Evolutionary conservation across 2,888 invertebrate genomes (phyloP).

Genomic region (Plutella xylostella): DNA sequence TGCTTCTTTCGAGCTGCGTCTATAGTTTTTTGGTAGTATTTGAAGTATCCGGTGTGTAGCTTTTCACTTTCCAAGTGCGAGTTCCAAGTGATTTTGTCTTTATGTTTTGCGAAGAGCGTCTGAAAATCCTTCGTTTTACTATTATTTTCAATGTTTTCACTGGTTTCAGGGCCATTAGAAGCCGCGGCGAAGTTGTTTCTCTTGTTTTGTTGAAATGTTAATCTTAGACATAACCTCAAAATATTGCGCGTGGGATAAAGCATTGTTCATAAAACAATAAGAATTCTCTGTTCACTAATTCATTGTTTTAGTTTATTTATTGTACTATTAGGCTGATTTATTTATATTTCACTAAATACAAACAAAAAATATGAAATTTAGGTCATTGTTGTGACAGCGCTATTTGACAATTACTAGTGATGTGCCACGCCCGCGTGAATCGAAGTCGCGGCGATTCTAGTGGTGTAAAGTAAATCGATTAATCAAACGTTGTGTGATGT

Average conservation of each 20-base stretch:
- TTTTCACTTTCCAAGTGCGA: constrained; percentile 53
- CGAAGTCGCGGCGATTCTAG: too few species aligned
- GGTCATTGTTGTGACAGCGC: too few species aligned
- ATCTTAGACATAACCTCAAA: constrained; percentile 54
- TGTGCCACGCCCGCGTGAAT: too few species aligned
- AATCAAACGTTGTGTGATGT: too few species aligned
- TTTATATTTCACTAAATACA: too few species aligned
- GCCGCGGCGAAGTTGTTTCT: constrained; percentile 28
- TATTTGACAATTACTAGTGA: too few species aligned
- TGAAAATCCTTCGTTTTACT: constrained; percentile 29
- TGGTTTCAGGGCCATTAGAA: constrained; percentile 20
- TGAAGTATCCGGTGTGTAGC: constrained; percentile 38
- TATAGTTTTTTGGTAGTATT: constrained; percentile 38
- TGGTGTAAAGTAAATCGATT: too few species aligned
- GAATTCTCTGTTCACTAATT: too few species aligned
- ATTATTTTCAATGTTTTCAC: constrained; percentile 19
- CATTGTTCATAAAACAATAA: too few species aligned
- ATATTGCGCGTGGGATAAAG: constrained; percentile 34
- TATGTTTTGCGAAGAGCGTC: constrained; percentile 34
- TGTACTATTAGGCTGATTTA: too few species aligned
- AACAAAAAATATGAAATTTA: too few species aligned
- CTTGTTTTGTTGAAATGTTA: constrained; percentile 27
- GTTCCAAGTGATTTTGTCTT: constrained; percentile 52
- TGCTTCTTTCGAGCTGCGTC: constrained; percentile 32
- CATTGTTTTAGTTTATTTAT: too few species aligned